Evolutionary conservation across 2,797 vertebrate genomes (phyloP), one percentile per base, ranked within the genome.

Genomic region (Sebastes matsubarae): DNA sequence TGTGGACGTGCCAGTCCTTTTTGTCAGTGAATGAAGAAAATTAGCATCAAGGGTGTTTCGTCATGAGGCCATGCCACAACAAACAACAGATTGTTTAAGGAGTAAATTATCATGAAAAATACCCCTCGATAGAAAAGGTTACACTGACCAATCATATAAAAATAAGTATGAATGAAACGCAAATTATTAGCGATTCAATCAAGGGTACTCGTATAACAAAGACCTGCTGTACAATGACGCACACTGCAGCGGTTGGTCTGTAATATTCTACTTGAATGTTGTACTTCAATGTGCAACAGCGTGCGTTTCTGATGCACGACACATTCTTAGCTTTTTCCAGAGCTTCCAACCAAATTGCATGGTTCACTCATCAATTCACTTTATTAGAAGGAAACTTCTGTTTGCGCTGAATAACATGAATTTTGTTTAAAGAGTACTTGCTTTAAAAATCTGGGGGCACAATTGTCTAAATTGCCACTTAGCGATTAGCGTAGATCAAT

Each of bases 391-490:
- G 10, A 46, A 38, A 32, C 12, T 8, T 27, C 16, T 3, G 14
- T 27, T 60, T 20, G 60, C 66, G 42, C 36, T 50, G 50, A 65
- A 64, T 55, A 72, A 66, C 46, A 80, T 25, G 16, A 84, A 79
- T 70, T 84, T 12, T 46, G 24, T 46, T 2, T 5, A 55, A 75
- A 74, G 57, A 79, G 52, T 7, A 65, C 68, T 85, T 68, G 24
- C 65, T 87, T 74, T 57, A 77, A 36, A 83, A 64, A 70, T 84
- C 64, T 81, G 67, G 20, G 72, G 65, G 59, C 32, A 89, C 89
- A 86, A 89, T 88, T 80, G 79, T 74, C 67, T 86, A 81, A 93
- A 91, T 88, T 86, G 73, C 67, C 83, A 91, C 88, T 93, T 87
- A 83, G 83, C 85, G 83, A 91, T 90, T 81, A 85, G 87, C n/a